Percentiles rank a stretch among this genome's conserved stretches.
Evolutionary conservation across 2,888 invertebrate genomes (phyloP).

Genomic region (Drosophila imparisetae): DNA sequence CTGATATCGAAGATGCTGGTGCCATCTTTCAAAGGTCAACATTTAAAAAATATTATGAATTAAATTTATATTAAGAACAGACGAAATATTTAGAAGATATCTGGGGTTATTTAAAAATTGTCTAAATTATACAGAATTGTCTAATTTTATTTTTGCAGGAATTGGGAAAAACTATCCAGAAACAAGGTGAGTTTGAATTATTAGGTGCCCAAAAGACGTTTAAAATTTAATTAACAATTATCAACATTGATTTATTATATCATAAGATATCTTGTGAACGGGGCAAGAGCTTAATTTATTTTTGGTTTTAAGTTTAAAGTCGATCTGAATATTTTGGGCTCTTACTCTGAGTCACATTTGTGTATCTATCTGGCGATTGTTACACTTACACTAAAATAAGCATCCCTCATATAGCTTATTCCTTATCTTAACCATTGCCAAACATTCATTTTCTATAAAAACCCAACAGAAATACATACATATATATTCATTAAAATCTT

Average conservation of each 20-base stretch:
- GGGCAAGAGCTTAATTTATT: not conserved
- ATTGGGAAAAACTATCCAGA: not conserved
- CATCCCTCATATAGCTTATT: conserved; percentile 3
- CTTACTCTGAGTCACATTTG: not conserved
- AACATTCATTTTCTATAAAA: not conserved
- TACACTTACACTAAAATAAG: not conserved
- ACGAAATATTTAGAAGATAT: not conserved
- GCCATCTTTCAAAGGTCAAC: not conserved
- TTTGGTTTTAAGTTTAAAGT: not conserved
- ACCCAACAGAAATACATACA: not conserved
- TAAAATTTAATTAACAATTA: too few species aligned
- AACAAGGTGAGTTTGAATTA: not conserved
- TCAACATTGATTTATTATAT: too few species aligned
- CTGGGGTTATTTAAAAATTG: not conserved
- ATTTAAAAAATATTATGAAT: not conserved
- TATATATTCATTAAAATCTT: conserved; percentile 1
- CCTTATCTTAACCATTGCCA: not conserved
- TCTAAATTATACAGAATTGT: not conserved
- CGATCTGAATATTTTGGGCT: not conserved
- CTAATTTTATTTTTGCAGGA: not conserved
- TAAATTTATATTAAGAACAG: not conserved
- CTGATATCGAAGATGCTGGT: not conserved
- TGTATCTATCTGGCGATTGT: not conserved
- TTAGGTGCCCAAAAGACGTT: not conserved
- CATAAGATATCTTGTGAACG: not conserved